Evolutionary conservation across 2,888 invertebrate species (phyloP).

Genomic region (Polyploca ridens): DNA sequence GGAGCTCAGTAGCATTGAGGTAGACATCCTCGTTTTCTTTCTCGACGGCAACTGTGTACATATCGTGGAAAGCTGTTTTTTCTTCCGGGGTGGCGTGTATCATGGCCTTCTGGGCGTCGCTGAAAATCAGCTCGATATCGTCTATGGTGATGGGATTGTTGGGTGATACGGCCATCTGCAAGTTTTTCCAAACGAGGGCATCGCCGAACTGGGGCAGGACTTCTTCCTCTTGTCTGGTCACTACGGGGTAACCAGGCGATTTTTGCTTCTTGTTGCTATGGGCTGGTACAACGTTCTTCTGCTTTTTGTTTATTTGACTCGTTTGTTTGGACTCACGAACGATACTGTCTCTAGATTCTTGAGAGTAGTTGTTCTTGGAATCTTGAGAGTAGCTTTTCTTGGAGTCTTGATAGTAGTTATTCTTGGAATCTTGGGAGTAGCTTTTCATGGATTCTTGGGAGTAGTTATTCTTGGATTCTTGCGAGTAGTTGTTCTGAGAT

Average conservation of each 20-base stretch:
- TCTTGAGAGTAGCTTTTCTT: background rate
- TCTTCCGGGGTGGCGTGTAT: constrained; percentile 58
- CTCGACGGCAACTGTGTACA: constrained; percentile 41
- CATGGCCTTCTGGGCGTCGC: constrained; percentile 62
- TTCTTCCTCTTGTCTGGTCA: background rate
- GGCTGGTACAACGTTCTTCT: constrained; percentile 3
- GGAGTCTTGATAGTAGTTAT: constrained; percentile 33
- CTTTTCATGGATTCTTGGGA: background rate
- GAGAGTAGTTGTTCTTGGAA: constrained; percentile 23
- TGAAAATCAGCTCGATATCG: constrained; percentile 63
- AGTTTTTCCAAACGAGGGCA: constrained; percentile 52
- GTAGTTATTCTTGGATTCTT: constrained; percentile 36
- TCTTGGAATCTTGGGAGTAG: constrained; percentile 16
- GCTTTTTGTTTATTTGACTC: constrained; percentile 9
- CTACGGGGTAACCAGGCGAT: background rate
- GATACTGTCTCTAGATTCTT: constrained; percentile 21
- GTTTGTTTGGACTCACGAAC: background rate
- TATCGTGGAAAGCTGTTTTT: constrained; percentile 57
- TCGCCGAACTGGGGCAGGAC: constrained; percentile 41
- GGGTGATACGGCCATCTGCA: constrained; percentile 49
- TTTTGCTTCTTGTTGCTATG: background rate
- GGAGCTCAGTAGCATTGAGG: constrained; percentile 62
- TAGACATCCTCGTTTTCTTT: constrained; percentile 46
- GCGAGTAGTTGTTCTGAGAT: background rate
- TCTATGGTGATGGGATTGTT: constrained; percentile 45